These are phyloP conservation scores for Ypsolopha scabrella DNA, from an alignment of 2,888 invertebrate genomes.

Conservation along the genomic window DNA sequence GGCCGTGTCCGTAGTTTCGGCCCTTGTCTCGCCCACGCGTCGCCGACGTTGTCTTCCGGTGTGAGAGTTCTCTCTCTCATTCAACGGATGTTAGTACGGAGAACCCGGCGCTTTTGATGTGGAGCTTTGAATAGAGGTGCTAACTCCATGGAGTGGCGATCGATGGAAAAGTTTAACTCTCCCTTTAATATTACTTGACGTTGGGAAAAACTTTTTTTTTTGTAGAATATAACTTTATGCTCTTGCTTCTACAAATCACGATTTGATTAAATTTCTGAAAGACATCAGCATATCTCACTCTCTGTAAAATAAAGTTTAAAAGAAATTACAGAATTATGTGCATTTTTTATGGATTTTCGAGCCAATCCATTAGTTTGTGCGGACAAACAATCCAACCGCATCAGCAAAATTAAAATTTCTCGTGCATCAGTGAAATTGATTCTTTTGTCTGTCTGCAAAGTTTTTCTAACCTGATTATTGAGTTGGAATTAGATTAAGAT, in stretches of 20 bases:
- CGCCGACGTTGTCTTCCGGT: background rate
- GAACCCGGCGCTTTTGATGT: background rate
- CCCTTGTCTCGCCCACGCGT: slow-evolving; percentile 1
- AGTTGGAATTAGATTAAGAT: background rate
- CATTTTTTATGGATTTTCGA: too few species aligned
- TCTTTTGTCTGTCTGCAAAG: background rate
- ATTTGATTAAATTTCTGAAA: too few species aligned
- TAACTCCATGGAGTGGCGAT: background rate
- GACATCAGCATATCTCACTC: too few species aligned
- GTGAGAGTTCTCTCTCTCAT: background rate
- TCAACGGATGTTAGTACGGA: background rate
- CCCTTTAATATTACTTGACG: too few species aligned
- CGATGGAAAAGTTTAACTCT: background rate
- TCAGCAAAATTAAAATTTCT: too few species aligned
- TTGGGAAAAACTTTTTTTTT: too few species aligned
- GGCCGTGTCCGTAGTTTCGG: background rate
- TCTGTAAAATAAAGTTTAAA: too few species aligned
- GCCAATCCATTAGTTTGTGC: too few species aligned
- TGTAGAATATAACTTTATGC: too few species aligned
- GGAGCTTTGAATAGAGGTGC: background rate
- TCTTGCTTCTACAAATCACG: too few species aligned
- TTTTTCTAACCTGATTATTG: background rate
- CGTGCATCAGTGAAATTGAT: background rate
- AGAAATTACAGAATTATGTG: too few species aligned
- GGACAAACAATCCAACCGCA: too few species aligned